Conservation (phyloP, 2,888 invertebrate species). For the Drosophila diplacantha region DNA sequence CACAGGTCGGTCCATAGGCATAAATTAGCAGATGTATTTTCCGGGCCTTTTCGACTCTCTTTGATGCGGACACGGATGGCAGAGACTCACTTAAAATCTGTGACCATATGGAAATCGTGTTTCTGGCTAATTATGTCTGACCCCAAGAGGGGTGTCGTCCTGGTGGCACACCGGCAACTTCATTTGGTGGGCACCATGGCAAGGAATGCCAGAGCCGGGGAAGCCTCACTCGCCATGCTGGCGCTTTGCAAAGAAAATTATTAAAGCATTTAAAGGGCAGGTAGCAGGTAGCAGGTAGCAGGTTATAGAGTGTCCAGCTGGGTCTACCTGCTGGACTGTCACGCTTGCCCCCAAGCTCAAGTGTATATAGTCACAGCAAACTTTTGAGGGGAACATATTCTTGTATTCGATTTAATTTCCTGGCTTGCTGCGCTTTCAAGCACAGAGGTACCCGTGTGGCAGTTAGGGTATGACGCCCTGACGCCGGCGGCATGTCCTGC, state of each 20-base stretch:
- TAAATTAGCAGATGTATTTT: slow-evolving; percentile 18
- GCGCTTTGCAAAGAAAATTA: slow-evolving; percentile 55
- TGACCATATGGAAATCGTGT: slow-evolving; percentile 33
- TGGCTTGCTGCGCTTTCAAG: not conserved
- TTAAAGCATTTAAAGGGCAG: slow-evolving; percentile 54
- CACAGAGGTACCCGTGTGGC: not conserved
- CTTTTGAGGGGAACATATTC: not conserved
- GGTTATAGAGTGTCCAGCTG: slow-evolving; percentile 6
- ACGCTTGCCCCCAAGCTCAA: not conserved
- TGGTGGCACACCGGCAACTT: not conserved
- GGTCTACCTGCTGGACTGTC: not conserved
- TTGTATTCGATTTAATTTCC: not conserved
- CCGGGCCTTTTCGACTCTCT: slow-evolving; percentile 1
- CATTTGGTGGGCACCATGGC: slow-evolving; percentile 1
- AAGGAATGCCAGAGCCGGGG: slow-evolving; percentile 1
- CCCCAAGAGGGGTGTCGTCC: not conserved
- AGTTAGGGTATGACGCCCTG: not conserved
- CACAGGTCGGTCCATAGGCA: not conserved
- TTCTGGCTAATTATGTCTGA: slow-evolving; percentile 32
- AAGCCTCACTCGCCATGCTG: not conserved
- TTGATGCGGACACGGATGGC: slow-evolving; percentile 22
- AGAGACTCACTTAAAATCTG: slow-evolving; percentile 18
- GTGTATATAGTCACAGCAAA: not conserved
- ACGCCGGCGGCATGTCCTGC: not conserved
- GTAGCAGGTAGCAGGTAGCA: slow-evolving; percentile 2